Evolutionary conservation across 2,113 vertebrate genomes (phyloP), one percentile per base, ranked within the genome.

Genomic region (Pyrgilauda ruficollis): DNA sequence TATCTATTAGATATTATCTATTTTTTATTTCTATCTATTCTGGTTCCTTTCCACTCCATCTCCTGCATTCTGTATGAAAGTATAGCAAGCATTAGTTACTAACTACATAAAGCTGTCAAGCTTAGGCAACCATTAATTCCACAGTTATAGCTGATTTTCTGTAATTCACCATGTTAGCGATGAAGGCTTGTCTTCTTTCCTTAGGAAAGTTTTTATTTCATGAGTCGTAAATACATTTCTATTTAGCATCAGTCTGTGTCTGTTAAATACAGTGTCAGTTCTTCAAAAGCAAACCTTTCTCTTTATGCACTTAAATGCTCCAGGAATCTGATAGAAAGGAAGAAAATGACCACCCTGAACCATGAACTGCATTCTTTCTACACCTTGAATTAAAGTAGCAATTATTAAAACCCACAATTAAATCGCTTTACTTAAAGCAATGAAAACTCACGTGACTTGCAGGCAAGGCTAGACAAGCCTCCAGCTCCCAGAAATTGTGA

Each of bases 321-420:
- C 16, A 58, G 27, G 41, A 84, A 27, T 53, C 58, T 1, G 1
- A 78, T 8, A 67, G 43, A 59, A 50, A 39, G 39, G 21, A 78
- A 66, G 63, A 63, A 93, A 94, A 78, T 67, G 21, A 86, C 75
- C 82, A 67, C 72, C 67, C 53, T 83, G 52, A 58, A 46, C 72
- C 49, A 58, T 64, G 43, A 86, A n/a, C 35, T 72, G 20, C 17
- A 35, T 30, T 64, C 50, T 74, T 92, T 73, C 55, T 76, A 13
- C 35, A 81, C 39, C 61, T 90, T 69, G 59, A 88, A 58, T 79
- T 82, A 61, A 91, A 91, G 69, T 35, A 87, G 72, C 50, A 88
- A 39, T 90, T 90, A 77, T 59, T 88, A 68, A 66, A 96, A 95
- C 30, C 19, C 56, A 77, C 50, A 80, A n/a, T 91, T 92, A 82